Evolutionary conservation across 2,888 invertebrate species (phyloP).

Genomic region (Amphipyra tragopoginis): DNA sequence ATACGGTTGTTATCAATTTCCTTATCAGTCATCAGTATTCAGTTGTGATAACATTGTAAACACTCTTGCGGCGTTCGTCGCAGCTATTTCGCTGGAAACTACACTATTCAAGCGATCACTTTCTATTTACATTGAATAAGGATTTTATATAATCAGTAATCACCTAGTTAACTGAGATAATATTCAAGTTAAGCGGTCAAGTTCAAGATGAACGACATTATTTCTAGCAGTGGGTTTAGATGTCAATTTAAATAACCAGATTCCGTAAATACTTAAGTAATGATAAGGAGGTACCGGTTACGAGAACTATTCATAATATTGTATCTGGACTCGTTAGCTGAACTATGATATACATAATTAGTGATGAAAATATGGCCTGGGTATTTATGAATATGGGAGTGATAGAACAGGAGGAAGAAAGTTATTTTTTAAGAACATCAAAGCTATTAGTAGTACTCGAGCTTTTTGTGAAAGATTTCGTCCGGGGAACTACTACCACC

Average conservation of each 20-base stretch:
- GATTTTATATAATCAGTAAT: not conserved
- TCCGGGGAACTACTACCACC: too few species aligned
- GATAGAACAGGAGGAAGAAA: too few species aligned
- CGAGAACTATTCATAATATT: not conserved
- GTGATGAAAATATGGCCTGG: too few species aligned
- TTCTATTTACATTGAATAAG: conserved; percentile 22
- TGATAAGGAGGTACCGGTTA: not conserved
- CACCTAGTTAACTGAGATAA: not conserved
- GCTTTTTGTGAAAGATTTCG: too few species aligned
- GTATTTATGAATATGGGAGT: too few species aligned
- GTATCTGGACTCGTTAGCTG: not conserved
- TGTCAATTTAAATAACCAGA: conserved; percentile 1
- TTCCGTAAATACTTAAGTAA: conserved; percentile 1
- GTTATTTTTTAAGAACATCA: too few species aligned
- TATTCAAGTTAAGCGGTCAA: conserved; percentile 23
- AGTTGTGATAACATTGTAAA: conserved; percentile 80
- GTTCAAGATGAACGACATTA: conserved; percentile 32
- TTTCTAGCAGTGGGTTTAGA: not conserved
- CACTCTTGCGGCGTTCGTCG: conserved; percentile 53
- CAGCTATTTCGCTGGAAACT: conserved; percentile 18
- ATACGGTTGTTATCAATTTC: conserved; percentile 41
- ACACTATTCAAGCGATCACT: conserved; percentile 44
- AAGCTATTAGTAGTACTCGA: too few species aligned
- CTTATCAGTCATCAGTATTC: conserved; percentile 70
- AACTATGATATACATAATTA: too few species aligned